A percentile compares a stretch with the other conserved stretches of the same genome.
Evolutionary conservation across 2,797 vertebrate genomes (phyloP).

Genomic region (Hippopotamyrus pictus): DNA sequence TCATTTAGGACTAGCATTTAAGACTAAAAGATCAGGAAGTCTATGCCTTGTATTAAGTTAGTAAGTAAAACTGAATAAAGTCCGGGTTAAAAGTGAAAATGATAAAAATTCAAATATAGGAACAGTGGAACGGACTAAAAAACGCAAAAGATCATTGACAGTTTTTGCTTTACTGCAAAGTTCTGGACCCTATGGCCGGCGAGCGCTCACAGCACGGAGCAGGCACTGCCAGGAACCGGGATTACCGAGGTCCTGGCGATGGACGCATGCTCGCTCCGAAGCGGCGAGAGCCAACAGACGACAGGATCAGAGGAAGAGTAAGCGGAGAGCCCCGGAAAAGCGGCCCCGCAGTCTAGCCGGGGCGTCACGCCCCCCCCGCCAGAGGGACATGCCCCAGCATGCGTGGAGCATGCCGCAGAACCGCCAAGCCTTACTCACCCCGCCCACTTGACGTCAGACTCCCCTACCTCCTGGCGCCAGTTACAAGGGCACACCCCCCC

Average conservation of each 20-base stretch:
- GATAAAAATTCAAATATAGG: neutral
- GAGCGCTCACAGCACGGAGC: neutral
- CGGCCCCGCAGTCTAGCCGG: neutral
- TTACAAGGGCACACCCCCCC: neutral
- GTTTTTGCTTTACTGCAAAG: neutral
- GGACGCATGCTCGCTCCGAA: neutral
- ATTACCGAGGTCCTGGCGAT: neutral
- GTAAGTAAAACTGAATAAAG: neutral
- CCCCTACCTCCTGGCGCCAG: neutral
- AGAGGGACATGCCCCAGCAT: neutral
- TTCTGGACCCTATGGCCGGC: neutral
- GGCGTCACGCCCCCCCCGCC: neutral
- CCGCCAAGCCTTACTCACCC: neutral
- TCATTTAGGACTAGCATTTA: neutral
- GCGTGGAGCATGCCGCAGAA: neutral
- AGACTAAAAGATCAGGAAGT: neutral
- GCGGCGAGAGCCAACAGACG: neutral
- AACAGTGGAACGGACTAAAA: neutral
- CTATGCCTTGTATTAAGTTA: neutral
- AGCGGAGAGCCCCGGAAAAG: neutral
- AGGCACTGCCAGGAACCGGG: neutral
- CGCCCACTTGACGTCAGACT: neutral
- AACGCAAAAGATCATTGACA: neutral
- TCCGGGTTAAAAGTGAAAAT: neutral
- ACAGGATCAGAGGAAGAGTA: neutral